Evolutionary conservation across 2,797 vertebrate genomes (phyloP).

Genomic region (Chiroxiphia lanceolata): DNA sequence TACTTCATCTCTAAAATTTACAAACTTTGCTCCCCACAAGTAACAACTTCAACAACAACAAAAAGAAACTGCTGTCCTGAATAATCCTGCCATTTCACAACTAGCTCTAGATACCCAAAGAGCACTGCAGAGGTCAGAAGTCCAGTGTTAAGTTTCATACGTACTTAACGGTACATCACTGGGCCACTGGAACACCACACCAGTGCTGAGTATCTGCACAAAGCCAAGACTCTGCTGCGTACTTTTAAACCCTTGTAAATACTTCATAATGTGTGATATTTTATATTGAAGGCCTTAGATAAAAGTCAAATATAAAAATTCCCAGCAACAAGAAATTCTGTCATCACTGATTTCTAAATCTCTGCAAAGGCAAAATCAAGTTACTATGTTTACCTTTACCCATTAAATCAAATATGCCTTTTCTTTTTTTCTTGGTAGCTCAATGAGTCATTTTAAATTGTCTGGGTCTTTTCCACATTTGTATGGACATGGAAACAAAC

Average conservation of each 20-base stretch:
- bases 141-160: background rate
- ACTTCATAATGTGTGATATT: background rate
- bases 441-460: background rate
- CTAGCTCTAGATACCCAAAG: background rate
- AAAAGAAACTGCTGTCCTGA: background rate
- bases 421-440: background rate
- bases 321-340: background rate
- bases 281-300: background rate
- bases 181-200: background rate
- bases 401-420: background rate
- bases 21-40: background rate
- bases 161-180: background rate
- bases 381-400: background rate
- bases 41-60: background rate
- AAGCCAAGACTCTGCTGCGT: background rate
- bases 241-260: background rate
- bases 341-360: background rate
- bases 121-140: background rate
- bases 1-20: background rate
- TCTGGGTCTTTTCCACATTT: background rate
- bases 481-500: background rate
- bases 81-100: constrained; percentile 1
- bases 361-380: background rate
- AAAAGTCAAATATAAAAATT: background rate
- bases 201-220: background rate